Evolutionary conservation across 2,113 vertebrate genomes (phyloP).

Genomic region (Pomatostomus ruficeps): DNA sequence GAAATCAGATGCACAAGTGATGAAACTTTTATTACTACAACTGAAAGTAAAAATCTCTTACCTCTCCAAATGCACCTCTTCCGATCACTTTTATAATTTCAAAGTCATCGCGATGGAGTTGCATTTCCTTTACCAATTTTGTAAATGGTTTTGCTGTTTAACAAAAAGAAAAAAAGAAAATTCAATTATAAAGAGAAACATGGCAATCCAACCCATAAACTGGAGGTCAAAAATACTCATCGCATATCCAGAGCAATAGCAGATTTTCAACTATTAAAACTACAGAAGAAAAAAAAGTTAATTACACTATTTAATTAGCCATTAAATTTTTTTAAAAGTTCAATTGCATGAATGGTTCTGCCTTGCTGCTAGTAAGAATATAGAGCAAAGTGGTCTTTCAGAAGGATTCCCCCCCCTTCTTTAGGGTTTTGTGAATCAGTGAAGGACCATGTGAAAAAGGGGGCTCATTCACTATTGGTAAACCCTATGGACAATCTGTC

Average conservation of each 20-base stretch:
- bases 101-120: slow-evolving; percentile 81
- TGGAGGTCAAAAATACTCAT: neutral
- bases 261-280: neutral
- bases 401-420: neutral
- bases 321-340: neutral
- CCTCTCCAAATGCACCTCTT: slow-evolving; percentile 83
- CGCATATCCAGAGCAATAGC: neutral
- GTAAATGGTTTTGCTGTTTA: slow-evolving; percentile 78
- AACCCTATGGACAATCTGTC: neutral
- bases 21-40: neutral
- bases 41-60: slow-evolving; percentile 46
- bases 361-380: neutral
- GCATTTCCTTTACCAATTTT: slow-evolving; percentile 81
- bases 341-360: neutral
- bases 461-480: neutral
- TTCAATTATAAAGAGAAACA: neutral
- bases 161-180: neutral
- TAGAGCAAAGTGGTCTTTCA: neutral
- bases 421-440: neutral
- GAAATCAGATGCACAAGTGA: neutral
- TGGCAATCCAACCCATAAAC: neutral
- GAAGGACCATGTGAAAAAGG: neutral
- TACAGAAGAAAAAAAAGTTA: neutral
- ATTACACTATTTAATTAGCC: neutral
- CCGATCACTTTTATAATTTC: slow-evolving; percentile 85